Conservation (phyloP, 92 coral and sea anemone species). For the Umimayanthus chanpuru region DNA sequence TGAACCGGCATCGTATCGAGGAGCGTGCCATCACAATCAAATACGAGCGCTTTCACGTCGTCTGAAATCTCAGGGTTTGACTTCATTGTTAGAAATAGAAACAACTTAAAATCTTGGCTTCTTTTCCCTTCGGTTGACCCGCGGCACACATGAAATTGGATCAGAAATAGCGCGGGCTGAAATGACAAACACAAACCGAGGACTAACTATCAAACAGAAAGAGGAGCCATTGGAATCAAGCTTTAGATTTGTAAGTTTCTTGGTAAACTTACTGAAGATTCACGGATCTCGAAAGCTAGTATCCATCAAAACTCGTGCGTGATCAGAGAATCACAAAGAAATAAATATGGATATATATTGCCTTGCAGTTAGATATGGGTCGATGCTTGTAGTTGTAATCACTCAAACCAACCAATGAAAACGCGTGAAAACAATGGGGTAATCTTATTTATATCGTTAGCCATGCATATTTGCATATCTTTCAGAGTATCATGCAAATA, state of each 20-base stretch:
- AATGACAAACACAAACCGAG: neutral
- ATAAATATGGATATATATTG: neutral
- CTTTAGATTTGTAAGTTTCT: slow-evolving; percentile 28
- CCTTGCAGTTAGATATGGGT: too few relatives aligned
- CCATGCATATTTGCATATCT: neutral
- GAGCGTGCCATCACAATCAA: slow-evolving; percentile 97
- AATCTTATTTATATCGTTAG: neutral
- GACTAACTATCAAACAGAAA: slow-evolving; percentile 4
- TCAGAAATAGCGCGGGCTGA: neutral
- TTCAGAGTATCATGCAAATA: too few relatives aligned
- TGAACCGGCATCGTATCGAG: slow-evolving; percentile 97
- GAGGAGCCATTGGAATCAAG: slow-evolving; percentile 4
- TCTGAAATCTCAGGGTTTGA: slow-evolving; percentile 61
- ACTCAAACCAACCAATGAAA: neutral
- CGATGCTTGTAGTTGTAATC: neutral
- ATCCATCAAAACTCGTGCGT: neutral
- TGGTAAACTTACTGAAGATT: slow-evolving; percentile 10
- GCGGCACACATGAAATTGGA: neutral
- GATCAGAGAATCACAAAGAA: neutral
- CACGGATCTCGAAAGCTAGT: neutral
- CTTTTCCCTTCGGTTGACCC: neutral
- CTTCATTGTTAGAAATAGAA: slow-evolving; percentile 33
- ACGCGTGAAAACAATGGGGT: neutral
- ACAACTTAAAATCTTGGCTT: neutral
- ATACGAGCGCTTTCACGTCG: slow-evolving; percentile 80